Evolutionary conservation across 2,113 vertebrate species (phyloP).

Genomic region (Hydropotes inermis): DNA sequence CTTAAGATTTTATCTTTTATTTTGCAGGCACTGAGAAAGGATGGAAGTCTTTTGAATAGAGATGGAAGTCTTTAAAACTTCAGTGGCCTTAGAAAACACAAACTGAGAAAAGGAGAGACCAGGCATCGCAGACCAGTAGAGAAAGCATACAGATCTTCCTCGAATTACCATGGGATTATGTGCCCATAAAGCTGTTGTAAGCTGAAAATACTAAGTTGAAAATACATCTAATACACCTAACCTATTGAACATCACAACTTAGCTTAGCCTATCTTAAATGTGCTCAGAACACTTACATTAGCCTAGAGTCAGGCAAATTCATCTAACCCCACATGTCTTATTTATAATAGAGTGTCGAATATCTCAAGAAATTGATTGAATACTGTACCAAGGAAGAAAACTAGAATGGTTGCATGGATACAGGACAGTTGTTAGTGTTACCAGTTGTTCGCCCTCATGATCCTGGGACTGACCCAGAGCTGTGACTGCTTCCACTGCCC

Average conservation of each 20-base stretch:
- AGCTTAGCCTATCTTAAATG: background rate
- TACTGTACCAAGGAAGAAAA: background rate
- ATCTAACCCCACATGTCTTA: background rate
- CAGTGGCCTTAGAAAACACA: background rate
- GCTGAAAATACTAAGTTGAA: background rate
- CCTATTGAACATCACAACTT: background rate
- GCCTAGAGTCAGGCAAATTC: background rate
- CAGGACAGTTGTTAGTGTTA: background rate
- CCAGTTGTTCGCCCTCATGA: background rate
- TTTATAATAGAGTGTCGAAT: background rate
- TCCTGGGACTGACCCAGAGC: background rate
- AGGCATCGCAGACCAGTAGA: background rate
- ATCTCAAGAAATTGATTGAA: background rate
- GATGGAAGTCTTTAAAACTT: background rate
- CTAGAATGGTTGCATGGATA: background rate
- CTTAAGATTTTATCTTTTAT: background rate
- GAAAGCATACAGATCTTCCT: background rate
- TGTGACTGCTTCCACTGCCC: background rate
- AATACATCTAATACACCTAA: background rate
- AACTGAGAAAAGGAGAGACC: background rate
- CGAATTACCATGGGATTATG: fast-evolving
- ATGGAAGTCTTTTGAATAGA: background rate
- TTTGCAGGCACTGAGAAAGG: background rate
- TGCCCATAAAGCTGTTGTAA: background rate
- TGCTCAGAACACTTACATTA: background rate